Base-by-base conservation (phyloP, 2,888 invertebrate genomes). In the Nemotelus pantherinus region DNA sequence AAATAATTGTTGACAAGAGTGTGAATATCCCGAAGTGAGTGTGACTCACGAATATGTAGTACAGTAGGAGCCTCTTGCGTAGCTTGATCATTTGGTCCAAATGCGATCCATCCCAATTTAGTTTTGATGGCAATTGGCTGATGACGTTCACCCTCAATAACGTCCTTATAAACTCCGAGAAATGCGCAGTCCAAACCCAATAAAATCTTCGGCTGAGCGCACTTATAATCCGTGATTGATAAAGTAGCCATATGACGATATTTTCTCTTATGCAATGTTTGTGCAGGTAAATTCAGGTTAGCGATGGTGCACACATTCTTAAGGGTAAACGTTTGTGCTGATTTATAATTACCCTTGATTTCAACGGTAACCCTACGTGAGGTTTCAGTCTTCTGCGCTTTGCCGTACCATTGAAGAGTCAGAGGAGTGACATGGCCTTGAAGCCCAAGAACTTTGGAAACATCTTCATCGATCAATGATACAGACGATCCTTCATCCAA, bases 401-500 rank as follows among this genome's bases (percentile, higher is more conserved):
- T 39, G 39, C 58, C 58, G 39, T 58, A 58, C 58, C 58, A 58
- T 58, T 58, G 58, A 25, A 58, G 58, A 5, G 58, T 58, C n/a
- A 58, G 58, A 25, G 58, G 39, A n/a, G 39, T 58, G 58, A 2
- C n/a, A n/a, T n/a, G n/a, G n/a, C n/a, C n/a, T n/a, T n/a, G n/a
- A n/a, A n/a, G n/a, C n/a, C n/a, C n/a, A n/a, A n/a, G n/a, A n/a
- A n/a, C n/a, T n/a, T n/a, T n/a, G n/a, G n/a, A n/a, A n/a, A n/a
- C n/a, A n/a, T 10, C 5, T 58, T 58, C n/a, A 1, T 58, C 58
- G 39, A 58, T 58, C 2, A 58, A 39, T 58, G 58, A 2, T 58
- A 58, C 39, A 5, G 58, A 58, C n/a, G 58, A 58, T 58, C 79
- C 79, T n/a, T 81, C 79, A 67, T 79, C 77, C 3, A 79, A 72